These are phyloP conservation scores for Leucoptera coffeella DNA, from an alignment of 2,888 invertebrate species.

Conservation along the genomic window DNA sequence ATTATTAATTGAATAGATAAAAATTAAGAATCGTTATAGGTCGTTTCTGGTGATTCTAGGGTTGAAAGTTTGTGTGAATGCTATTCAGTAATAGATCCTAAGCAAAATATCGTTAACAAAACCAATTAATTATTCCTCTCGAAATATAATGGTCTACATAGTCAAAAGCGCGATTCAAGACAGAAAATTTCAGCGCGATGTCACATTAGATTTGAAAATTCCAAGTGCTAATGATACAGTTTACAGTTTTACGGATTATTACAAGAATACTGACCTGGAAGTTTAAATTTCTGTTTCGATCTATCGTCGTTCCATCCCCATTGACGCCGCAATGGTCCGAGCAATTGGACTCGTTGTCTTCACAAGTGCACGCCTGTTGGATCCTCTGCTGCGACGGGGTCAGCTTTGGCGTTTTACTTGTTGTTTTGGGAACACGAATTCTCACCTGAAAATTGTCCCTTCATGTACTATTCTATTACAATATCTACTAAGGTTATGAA, in stretches of 20 bases:
- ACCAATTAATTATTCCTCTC: neutral
- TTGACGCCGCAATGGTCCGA: slow-evolving; percentile 25
- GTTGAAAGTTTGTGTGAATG: too few relatives aligned
- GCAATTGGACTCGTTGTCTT: slow-evolving; percentile 28
- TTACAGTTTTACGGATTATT: too few relatives aligned
- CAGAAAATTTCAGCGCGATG: too few relatives aligned
- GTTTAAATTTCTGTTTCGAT: slow-evolving; percentile 18
- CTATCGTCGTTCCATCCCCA: slow-evolving; percentile 6
- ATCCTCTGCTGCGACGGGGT: slow-evolving; percentile 29
- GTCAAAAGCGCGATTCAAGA: neutral
- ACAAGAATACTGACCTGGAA: slow-evolving; percentile 17
- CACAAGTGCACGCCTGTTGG: slow-evolving; percentile 35
- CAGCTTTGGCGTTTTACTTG: slow-evolving; percentile 27
- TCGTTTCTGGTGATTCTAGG: too few relatives aligned
- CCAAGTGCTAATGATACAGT: too few relatives aligned
- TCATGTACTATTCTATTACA: neutral
- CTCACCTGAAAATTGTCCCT: slow-evolving; percentile 27
- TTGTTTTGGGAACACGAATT: slow-evolving; percentile 57
- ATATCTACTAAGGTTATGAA: neutral
- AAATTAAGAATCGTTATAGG: neutral
- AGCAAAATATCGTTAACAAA: neutral
- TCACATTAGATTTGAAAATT: too few relatives aligned
- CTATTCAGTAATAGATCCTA: neutral
- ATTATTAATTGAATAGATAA: neutral
- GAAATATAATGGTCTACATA: neutral